Percentiles rank a stretch among this genome's conserved stretches.
phyloP scores from a whole-genome alignment of 1,140 invertebrate genomes.

The Orussus abietinus region DNA sequence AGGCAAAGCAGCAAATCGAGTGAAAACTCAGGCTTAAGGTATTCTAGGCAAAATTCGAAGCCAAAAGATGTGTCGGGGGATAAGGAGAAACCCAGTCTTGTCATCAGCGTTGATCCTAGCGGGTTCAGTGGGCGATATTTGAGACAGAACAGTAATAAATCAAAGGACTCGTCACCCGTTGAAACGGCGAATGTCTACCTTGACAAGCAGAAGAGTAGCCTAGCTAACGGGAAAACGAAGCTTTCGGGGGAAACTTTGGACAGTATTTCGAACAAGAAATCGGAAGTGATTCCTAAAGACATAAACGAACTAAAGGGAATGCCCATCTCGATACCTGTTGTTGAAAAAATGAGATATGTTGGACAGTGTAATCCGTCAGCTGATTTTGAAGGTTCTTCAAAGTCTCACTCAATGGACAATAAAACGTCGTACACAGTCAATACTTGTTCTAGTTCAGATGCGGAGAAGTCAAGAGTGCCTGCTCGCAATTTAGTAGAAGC shows the following conservation, averaged over 20 bases:
- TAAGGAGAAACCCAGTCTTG: constrained; percentile 24
- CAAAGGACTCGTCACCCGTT: constrained; percentile 19
- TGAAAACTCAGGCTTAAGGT: constrained; percentile 16
- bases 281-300: not conserved
- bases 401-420: constrained; percentile 22
- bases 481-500: not conserved
- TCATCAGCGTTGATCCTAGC: constrained; percentile 27
- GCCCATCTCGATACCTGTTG: constrained; percentile 4
- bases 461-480: constrained; percentile 16
- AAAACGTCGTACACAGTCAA: constrained; percentile 32
- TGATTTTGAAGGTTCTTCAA: constrained; percentile 4
- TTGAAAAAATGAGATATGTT: constrained; percentile 36
- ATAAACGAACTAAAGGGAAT: not conserved
- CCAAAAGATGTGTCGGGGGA: constrained; percentile 24
- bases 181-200: too few species aligned
- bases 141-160: constrained; percentile 25
- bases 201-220: too few species aligned
- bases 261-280: not conserved
- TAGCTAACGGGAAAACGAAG: not conserved
- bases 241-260: constrained; percentile 9
- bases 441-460: constrained; percentile 14
- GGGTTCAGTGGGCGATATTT: constrained; percentile 28
- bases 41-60: constrained; percentile 30
- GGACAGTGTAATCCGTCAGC: constrained; percentile 21
- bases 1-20: constrained; percentile 27